These are phyloP conservation scores for Lutjanus argentimaculatus DNA, from an alignment of 2,797 vertebrate genomes.

Conservation along the genomic window DNA sequence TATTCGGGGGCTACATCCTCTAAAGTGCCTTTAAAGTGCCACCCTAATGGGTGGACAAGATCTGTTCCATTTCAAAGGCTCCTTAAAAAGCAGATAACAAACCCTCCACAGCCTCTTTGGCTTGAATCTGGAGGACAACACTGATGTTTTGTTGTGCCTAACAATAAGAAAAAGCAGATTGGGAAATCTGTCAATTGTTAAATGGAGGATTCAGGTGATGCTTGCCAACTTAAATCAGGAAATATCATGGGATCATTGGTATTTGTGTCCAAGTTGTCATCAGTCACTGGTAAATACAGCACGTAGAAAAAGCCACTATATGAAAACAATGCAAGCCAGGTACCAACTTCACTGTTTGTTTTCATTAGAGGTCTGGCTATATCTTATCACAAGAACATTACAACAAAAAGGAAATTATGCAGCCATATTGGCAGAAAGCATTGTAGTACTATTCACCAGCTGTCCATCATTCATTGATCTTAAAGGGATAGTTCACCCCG, in stretches of 20 bases:
- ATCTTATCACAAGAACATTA: background rate
- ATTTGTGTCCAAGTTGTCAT: background rate
- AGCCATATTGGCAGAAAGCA: background rate
- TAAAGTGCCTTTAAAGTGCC: constrained; percentile 11
- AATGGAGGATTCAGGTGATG: background rate
- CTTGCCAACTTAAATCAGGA: background rate
- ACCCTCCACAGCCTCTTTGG: background rate
- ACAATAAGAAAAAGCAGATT: background rate
- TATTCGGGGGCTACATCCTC: constrained; percentile 9
- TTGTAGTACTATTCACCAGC: no score
- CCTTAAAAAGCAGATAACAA: background rate
- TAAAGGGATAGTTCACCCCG: no score
- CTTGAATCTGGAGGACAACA: background rate
- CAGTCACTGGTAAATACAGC: background rate
- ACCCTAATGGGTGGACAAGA: background rate
- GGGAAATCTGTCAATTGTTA: background rate
- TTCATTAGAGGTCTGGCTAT: background rate
- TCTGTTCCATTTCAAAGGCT: background rate
- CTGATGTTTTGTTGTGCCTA: background rate
- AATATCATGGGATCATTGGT: background rate
- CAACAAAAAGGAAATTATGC: background rate
- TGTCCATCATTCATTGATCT: background rate
- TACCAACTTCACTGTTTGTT: background rate
- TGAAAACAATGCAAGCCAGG: background rate
- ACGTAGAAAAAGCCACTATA: background rate